Evolutionary conservation across 2,113 vertebrate species (phyloP).

Genomic region (Arvicanthis niloticus): DNA sequence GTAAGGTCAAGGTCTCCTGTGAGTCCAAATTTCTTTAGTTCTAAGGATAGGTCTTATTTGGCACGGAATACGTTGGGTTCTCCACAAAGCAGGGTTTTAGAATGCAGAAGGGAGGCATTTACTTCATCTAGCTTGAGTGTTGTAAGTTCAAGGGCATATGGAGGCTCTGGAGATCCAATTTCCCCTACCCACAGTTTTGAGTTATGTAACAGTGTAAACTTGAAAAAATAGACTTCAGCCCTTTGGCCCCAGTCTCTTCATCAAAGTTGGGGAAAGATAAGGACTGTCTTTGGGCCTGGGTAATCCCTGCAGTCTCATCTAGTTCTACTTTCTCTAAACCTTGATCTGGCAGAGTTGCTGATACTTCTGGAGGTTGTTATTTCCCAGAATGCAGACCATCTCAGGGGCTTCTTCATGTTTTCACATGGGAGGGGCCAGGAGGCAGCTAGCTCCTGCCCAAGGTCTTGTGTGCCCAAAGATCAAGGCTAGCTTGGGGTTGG

Average conservation of each 20-base stretch:
- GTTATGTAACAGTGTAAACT: neutral
- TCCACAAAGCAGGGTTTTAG: neutral
- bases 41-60: neutral
- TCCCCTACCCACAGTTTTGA: neutral
- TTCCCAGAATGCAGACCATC: neutral
- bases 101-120: neutral
- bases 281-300: neutral
- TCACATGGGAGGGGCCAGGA: neutral
- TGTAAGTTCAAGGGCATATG: neutral
- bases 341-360: neutral
- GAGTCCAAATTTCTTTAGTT: conserved; percentile 50
- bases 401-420: neutral
- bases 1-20: neutral
- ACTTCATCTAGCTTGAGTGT: neutral
- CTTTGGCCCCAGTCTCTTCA: neutral
- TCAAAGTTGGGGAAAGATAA: neutral
- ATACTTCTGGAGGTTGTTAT: neutral
- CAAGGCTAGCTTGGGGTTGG: neutral
- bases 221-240: neutral
- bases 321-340: neutral
- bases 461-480: neutral
- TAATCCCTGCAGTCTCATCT: neutral
- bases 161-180: neutral
- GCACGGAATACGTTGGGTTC: fast-evolving
- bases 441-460: neutral